These are phyloP conservation scores for Drosophila equinoxialis DNA, from an alignment of 1,140 invertebrate genomes.

Conservation along the genomic window DNA sequence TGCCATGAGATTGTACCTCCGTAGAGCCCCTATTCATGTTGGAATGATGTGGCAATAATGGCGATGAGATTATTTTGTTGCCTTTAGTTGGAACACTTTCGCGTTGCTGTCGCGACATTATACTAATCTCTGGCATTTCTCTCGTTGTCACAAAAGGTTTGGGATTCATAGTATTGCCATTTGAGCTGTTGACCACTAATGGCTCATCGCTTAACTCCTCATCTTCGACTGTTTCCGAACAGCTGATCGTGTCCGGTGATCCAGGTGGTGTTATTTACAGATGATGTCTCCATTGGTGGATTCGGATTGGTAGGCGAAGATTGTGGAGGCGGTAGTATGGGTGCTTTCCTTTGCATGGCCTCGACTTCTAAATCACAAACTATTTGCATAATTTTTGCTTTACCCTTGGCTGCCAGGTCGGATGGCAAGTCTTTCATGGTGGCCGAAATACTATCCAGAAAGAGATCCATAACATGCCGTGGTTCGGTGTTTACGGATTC, in stretches of 20 bases:
- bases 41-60: neutral
- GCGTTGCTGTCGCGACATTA: neutral
- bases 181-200: neutral
- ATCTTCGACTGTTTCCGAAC: neutral
- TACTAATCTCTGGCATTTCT: neutral
- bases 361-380: slow-evolving; percentile 68
- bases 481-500: neutral
- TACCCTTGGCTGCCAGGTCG: slow-evolving; percentile 71
- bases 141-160: neutral
- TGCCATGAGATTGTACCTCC: slow-evolving; percentile 19
- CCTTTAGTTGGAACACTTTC: neutral
- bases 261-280: neutral
- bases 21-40: slow-evolving; percentile 8
- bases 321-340: neutral
- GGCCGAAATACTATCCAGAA: slow-evolving; percentile 72
- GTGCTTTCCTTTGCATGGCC: slow-evolving; percentile 41
- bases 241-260: neutral
- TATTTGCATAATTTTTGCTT: slow-evolving; percentile 74
- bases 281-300: neutral
- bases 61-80: neutral
- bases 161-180: neutral
- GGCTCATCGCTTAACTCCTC: slow-evolving; percentile 3
- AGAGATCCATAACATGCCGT: slow-evolving; percentile 62
- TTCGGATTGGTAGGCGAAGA: neutral
- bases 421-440: slow-evolving; percentile 68